Evolutionary conservation across 2,113 vertebrate species (phyloP), one percentile per base, ranked within the genome.

Genomic region (Theropithecus gelada): DNA sequence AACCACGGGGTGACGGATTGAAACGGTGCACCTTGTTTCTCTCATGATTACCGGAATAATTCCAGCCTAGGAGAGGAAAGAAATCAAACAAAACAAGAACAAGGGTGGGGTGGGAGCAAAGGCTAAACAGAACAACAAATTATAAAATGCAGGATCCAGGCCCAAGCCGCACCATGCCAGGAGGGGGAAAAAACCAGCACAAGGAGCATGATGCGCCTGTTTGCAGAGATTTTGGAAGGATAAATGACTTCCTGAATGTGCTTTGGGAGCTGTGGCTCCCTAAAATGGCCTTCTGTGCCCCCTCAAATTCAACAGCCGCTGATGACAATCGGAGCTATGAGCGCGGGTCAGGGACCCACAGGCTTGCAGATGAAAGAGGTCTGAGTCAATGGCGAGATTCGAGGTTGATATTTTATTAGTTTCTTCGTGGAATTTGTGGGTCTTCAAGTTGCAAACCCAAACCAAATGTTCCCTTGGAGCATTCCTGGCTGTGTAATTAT

Each of bases 381-480:
- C 20, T 8, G 43, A 50, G 43, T n/a, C 2, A 12, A 68, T 7
- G 48, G 43, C 52, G 55, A 64, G n/a, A 90, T 25, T 57, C 38
- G 82, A 68, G 79, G 57, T 38, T 88, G 84, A 70, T 48, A 88
- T 66, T 27, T 97, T 20, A 59, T 97, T 86, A 92, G 88, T 95
- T 88, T 82, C 64, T 85, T 30, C 79, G 89, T 72, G 75, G 61
- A 4, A 66, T 75, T 22, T 52, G 48, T 38, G 72, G 52, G 68
- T 81, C 81, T 76, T 22, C 20, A 38, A 25, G 30, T 32, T 4
- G 14, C 45, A 27, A 50, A 43, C 25, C 4, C 50, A 55, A 76
- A 85, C 14, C 66, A 32, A 88, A 55, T 27, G 73, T 55, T 25
- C 64, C 66, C 84, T 81, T 11, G 16, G 85, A 64, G 75, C 25